Evolutionary conservation across 1,140 invertebrate species (phyloP).

Genomic region (Ylistrum balloti): DNA sequence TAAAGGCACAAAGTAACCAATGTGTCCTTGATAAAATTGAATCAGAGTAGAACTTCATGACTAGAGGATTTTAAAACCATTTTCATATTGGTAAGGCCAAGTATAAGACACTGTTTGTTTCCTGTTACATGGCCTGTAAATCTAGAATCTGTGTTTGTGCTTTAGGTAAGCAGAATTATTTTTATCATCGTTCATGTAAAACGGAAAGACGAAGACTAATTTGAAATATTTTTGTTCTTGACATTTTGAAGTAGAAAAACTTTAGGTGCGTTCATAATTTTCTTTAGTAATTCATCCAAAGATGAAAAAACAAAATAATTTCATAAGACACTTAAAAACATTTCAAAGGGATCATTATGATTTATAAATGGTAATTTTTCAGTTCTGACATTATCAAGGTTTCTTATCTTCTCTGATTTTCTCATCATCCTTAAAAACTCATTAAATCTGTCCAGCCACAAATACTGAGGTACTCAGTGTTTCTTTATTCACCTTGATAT

Average conservation of each 20-base stretch:
- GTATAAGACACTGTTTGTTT: not conserved
- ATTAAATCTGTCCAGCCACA: not conserved
- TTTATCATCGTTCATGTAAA: too few relatives aligned
- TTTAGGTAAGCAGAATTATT: not conserved
- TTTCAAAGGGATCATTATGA: too few relatives aligned
- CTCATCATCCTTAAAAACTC: not conserved
- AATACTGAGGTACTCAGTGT: not conserved
- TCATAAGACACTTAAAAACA: too few relatives aligned
- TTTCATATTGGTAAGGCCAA: constrained; percentile 12
- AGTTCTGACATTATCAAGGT: not conserved
- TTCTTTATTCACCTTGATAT: not conserved
- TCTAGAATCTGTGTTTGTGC: too few relatives aligned
- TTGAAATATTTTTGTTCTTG: too few relatives aligned
- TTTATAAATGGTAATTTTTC: too few relatives aligned
- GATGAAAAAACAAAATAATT: too few relatives aligned
- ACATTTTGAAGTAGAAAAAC: too few relatives aligned
- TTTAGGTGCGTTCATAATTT: too few relatives aligned
- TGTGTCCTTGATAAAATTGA: not conserved
- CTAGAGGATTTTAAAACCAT: constrained; percentile 11
- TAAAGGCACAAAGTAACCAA: not conserved
- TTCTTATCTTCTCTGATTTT: too few relatives aligned
- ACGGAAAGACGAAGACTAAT: too few relatives aligned
- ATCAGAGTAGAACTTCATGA: not conserved
- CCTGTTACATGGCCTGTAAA: not conserved
- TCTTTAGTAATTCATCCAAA: too few relatives aligned